Conservation (phyloP, 1,140 invertebrate species). For the Bemisia tabaci region DNA sequence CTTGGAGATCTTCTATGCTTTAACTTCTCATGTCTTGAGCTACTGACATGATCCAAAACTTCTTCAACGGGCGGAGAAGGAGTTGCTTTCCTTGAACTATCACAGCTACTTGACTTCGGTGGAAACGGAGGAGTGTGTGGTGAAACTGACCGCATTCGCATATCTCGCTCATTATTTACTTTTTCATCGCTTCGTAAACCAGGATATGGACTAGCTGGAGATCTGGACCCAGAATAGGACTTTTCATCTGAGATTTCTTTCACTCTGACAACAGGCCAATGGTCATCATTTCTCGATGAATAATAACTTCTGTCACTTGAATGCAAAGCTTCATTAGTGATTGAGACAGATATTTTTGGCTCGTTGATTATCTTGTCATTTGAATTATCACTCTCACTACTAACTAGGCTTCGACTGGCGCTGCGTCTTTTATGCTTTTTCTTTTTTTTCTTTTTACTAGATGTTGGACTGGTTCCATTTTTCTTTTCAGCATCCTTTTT, state of each 20-base stretch:
- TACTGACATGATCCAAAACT: neutral
- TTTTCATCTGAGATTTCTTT: neutral
- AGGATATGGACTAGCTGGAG: neutral
- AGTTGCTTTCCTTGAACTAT: neutral
- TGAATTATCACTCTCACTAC: neutral
- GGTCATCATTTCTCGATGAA: neutral
- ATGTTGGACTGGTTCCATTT: neutral
- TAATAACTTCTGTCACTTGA: neutral
- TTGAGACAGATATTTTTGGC: neutral
- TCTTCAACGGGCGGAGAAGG: neutral
- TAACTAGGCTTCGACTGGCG: neutral
- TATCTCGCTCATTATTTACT: neutral
- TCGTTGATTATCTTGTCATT: neutral
- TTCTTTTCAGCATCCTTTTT: neutral
- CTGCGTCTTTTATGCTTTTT: neutral
- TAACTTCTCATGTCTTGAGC: neutral
- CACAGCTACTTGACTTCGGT: neutral
- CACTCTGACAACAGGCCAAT: neutral
- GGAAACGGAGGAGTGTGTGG: neutral
- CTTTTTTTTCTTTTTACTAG: neutral
- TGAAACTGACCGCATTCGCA: neutral
- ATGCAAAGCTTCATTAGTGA: neutral
- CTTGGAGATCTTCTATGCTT: neutral
- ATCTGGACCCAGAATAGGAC: neutral
- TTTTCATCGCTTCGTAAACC: neutral